A percentile compares a stretch with the other conserved stretches of the same genome.
phyloP scores from a whole-genome alignment of 1,140 invertebrate genomes.

The Drosophila prosaltans region DNA sequence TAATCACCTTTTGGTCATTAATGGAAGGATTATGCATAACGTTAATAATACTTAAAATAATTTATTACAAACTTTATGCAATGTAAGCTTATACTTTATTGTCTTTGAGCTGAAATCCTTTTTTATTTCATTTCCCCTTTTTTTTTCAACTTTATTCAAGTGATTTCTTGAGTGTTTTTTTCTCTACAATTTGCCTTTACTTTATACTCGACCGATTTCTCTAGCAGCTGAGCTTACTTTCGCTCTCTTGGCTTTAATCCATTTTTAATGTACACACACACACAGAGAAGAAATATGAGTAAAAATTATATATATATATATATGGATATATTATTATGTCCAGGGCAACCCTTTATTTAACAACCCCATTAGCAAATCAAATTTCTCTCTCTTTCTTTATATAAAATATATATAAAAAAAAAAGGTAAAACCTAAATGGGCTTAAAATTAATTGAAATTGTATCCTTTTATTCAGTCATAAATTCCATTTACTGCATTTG shows the following conservation, averaged over 20 bases:
- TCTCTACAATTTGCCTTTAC: background rate
- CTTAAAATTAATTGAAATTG: slow-evolving; percentile 78
- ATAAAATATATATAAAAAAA: slow-evolving; percentile 6
- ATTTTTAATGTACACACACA: slow-evolving; percentile 27
- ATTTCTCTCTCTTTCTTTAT: slow-evolving; percentile 20
- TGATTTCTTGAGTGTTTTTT: slow-evolving; percentile 39
- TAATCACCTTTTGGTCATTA: slow-evolving; percentile 5
- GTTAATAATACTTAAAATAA: slow-evolving; percentile 18
- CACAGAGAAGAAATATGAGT: slow-evolving; percentile 16
- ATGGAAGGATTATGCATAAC: background rate
- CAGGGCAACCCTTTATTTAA: slow-evolving; percentile 56
- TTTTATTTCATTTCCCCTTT: slow-evolving; percentile 15
- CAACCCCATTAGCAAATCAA: slow-evolving; percentile 48
- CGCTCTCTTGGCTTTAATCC: slow-evolving; percentile 37
- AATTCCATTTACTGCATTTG: slow-evolving; percentile 42
- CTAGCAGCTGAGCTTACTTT: slow-evolving; percentile 25
- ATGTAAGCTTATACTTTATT: slow-evolving; percentile 13
- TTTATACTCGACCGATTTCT: slow-evolving; percentile 30
- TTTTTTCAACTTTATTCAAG: background rate
- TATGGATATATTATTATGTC: background rate
- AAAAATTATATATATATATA: slow-evolving; percentile 3
- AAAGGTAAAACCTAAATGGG: slow-evolving; percentile 45
- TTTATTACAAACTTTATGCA: slow-evolving; percentile 15
- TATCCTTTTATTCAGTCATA: slow-evolving; percentile 43
- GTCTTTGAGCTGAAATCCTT: slow-evolving; percentile 4